Evolutionary conservation across 2,888 invertebrate species (phyloP), one percentile per base, ranked within the genome.

Genomic region (Eudemis profundana): DNA sequence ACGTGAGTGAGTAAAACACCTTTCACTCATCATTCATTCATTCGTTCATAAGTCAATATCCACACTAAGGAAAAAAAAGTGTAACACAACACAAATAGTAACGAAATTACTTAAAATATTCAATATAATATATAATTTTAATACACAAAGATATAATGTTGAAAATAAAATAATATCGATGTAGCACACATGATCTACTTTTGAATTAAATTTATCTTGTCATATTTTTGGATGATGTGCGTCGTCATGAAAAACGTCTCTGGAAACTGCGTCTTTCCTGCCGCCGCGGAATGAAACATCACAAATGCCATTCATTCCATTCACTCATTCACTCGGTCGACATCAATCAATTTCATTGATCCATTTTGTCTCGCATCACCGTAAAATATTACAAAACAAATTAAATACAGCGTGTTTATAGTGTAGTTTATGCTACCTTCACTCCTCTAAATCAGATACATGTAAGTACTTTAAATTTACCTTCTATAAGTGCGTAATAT

Each of bases 311-410:
- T 65, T 69, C 70, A 54, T 42, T 68, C 69, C 68, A 46, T 69
- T 71, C 66, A 51, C 69, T 73, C 73, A 73, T 77, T 78, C 82
- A 76, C 73, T 82, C 78, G 75, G 77, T 83, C 78, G 66, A 69
- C 71, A 70, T 70, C 70, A 70, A 78, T 81, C 80, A 84, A 83
- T 83, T 82, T 78, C 78, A 81, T 83, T 78, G 81, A 82, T 81
- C 78, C 76, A 75, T 75, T 82, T 79, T 77, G 78, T 80, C 81
- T 83, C 80, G 81, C 78, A 79, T 62, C 46, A 63, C 53, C 62
- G 67, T 63, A 53, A 67, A 66, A 62, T 59, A 67, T 67, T 53
- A 53, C 15, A 57, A 63, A 63, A 67, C 61, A 63, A 63, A 51
- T 63, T 53, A 56, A 62, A 63, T 62, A 67, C 57, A 27, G 19